A percentile compares a stretch with the other conserved stretches of the same genome.
Conservation (phyloP, 2,888 invertebrate genomes). For the Lissocephala sabroskyi region DNA sequence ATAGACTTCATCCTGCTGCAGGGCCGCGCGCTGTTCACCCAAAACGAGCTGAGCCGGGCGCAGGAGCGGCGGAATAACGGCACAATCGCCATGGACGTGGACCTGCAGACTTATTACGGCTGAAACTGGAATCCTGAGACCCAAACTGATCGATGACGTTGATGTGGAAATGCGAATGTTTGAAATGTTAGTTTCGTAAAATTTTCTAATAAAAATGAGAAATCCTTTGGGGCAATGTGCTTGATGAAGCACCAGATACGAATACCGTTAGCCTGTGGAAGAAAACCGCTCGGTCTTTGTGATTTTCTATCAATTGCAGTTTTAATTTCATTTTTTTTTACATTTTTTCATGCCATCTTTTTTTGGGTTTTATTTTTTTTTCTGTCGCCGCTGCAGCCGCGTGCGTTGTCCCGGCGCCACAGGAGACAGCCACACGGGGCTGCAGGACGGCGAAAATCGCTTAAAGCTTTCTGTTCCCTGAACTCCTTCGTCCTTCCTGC, state of each 20-base stretch:
- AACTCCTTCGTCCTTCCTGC: slow-evolving; percentile 29
- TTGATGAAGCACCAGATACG: slow-evolving; percentile 38
- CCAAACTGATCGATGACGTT: background rate
- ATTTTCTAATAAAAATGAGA: slow-evolving; percentile 37
- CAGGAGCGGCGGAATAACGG: slow-evolving; percentile 40
- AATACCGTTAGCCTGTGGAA: background rate
- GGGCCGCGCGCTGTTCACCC: slow-evolving; percentile 64
- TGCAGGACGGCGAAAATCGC: too few relatives aligned
- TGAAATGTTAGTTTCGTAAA: slow-evolving; percentile 47
- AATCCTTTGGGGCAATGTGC: slow-evolving; percentile 41
- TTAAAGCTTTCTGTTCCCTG: slow-evolving; percentile 44
- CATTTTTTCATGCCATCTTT: slow-evolving; percentile 43
- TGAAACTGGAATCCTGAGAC: slow-evolving; percentile 18
- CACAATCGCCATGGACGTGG: slow-evolving; percentile 40
- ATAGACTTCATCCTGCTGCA: slow-evolving; percentile 68
- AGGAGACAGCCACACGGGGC: background rate
- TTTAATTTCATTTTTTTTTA: slow-evolving; percentile 35
- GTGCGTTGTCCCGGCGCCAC: slow-evolving; percentile 1
- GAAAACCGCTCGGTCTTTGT: slow-evolving; percentile 17
- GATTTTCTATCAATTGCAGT: slow-evolving; percentile 68
- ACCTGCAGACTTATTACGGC: slow-evolving; percentile 49
- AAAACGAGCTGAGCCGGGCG: slow-evolving; percentile 40
- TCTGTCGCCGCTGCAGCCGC: background rate
- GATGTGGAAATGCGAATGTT: slow-evolving; percentile 30
- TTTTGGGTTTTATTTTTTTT: slow-evolving; percentile 32